phyloP scores from a whole-genome alignment of 2,797 vertebrate species.

The Numenius phaeopus region DNA sequence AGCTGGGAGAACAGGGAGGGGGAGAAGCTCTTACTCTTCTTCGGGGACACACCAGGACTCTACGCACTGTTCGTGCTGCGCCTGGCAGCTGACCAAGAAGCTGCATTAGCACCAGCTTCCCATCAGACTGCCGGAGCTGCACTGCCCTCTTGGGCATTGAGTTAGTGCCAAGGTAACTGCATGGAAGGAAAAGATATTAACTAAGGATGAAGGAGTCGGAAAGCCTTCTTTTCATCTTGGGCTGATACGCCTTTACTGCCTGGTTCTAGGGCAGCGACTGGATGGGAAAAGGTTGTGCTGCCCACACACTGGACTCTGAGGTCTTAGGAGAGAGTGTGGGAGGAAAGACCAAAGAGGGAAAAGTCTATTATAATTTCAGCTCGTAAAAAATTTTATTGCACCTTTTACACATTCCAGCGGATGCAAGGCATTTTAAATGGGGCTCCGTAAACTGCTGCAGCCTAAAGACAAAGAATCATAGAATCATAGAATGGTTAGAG shows the following conservation, averaged over 20 bases:
- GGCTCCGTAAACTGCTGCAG: background rate
- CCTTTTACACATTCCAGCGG: background rate
- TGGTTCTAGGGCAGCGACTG: background rate
- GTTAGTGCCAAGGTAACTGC: background rate
- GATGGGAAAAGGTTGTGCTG: background rate
- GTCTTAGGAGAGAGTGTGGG: background rate
- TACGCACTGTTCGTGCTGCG: background rate
- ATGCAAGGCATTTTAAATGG: background rate
- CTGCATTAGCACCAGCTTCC: background rate
- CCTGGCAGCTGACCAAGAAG: background rate
- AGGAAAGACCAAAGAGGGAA: background rate
- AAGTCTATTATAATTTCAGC: constrained; percentile 19
- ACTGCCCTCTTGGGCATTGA: background rate
- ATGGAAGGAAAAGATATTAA: constrained; percentile 7
- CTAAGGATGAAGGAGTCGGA: background rate
- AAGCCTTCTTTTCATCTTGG: background rate
- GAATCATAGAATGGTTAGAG: too few species aligned
- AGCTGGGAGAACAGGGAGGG: background rate
- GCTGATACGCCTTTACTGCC: background rate
- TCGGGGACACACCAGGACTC: background rate
- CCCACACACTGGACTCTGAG: background rate
- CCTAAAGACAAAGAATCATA: background rate
- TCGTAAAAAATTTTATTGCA: constrained; percentile 2
- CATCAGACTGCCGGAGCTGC: background rate
- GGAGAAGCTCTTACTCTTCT: background rate